Percentiles rank a stretch among this genome's conserved stretches.
These are phyloP conservation scores for Sycophaga agraensis DNA, from an alignment of 1,140 invertebrate genomes.

Conservation along the genomic window DNA sequence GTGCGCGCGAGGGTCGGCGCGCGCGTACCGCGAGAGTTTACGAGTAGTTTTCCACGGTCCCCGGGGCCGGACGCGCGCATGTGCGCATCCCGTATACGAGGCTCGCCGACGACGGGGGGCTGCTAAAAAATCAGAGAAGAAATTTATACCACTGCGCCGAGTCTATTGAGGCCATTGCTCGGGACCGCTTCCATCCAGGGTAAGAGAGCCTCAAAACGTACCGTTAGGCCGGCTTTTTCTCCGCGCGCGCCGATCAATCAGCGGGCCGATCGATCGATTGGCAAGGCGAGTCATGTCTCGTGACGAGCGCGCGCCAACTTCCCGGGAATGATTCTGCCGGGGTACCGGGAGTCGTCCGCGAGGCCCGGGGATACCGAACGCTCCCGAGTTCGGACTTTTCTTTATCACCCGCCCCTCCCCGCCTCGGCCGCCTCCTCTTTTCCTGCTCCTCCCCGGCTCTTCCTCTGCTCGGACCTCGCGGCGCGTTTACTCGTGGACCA, in stretches of 20 bases:
- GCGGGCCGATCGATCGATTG: conserved; percentile 12
- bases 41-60: conserved; percentile 14
- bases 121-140: conserved; percentile 27
- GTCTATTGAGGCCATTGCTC: conserved; percentile 50
- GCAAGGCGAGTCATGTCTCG: not conserved
- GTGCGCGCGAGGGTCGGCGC: not conserved
- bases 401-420: not conserved
- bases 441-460: conserved; percentile 5
- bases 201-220: conserved; percentile 49
- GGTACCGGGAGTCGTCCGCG: not conserved
- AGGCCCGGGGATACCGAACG: not conserved
- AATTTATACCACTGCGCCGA: conserved; percentile 34
- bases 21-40: conserved; percentile 1
- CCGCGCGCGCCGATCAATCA: conserved; percentile 23
- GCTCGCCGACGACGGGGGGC: not conserved
- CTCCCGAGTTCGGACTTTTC: conserved; percentile 14
- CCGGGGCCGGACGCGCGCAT: not conserved
- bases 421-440: not conserved
- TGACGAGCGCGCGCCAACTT: not conserved
- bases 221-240: conserved; percentile 52
- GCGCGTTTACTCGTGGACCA: too few relatives aligned
- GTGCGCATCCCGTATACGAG: not conserved
- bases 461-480: too few relatives aligned
- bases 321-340: conserved; percentile 5
- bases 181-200: conserved; percentile 54